Base-by-base conservation (phyloP, 2,797 vertebrate genomes). In the Pachyuromys duprasi region DNA sequence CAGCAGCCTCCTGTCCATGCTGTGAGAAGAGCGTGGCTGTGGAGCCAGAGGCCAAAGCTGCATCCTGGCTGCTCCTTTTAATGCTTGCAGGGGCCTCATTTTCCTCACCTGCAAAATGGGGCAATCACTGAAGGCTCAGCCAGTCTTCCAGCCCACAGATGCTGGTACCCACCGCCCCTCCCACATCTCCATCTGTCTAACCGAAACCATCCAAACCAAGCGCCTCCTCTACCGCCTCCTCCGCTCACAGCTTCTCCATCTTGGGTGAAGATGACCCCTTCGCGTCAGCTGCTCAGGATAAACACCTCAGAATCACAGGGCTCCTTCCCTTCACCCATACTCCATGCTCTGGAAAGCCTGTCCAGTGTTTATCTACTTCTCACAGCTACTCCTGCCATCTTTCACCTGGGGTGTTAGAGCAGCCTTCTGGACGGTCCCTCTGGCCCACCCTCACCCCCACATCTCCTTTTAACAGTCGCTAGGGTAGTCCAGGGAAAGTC, bases 51-150 rank as follows among this genome's bases (percentile, higher is more conserved):
- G 49, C 12, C 39, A n/a, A 63, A 45, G 69, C 91, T 74, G 24
- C 87, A 62, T 87, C 42, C 53, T 57, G 15, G 9, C 12, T 89
- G 45, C 79, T 15, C 62, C 24, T n/a, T 9, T 75, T 60, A 42
- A 76, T 15, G 33, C 57, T 91, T 63, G 13, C 9, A 14, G 17
- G 39, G 81, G 36, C 86, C 80, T 96, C 76, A 2, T 60, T 75
- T 83, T 88, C 28, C 88, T 93, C 39, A 81, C n/a, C 90, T 93
- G 15, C 89, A 67, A 94, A 96, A 84, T 63, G 53, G 57, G 76
- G 36, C 3, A 28, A 24, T 67, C 57, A 33, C 75, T 31, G 22
- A 91, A 89, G 24, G 28, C 53, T 72, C 26, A 5, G 39, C 24
- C 18, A 31, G 45, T 63, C 79, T 31, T 39, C 28, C 3, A 9